Percentiles rank a stretch among this genome's conserved stretches.
phyloP scores from a whole-genome alignment of 37 sponge, comb jelly and placozoan species.

The Spongilla lacustris region DNA sequence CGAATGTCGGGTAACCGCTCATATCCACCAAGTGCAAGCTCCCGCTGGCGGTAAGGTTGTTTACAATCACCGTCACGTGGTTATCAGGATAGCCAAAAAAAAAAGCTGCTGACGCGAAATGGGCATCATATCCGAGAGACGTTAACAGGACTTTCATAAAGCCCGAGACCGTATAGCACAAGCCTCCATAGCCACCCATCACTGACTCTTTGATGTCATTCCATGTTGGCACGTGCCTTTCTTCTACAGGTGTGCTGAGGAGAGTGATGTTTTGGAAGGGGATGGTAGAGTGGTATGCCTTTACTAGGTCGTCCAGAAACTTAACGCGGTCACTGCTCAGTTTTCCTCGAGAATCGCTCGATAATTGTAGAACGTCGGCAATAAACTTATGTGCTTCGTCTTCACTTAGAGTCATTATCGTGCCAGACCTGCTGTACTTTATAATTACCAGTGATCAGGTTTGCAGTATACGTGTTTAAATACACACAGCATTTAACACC shows the following conservation, averaged over 20 bases:
- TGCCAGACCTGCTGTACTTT: too few relatives aligned
- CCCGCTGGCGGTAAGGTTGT: slow-evolving; percentile 1
- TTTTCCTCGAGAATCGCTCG: too few relatives aligned
- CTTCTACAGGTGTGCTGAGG: not conserved
- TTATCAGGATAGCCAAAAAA: not conserved
- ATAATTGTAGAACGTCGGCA: too few relatives aligned
- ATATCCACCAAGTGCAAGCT: slow-evolving; percentile 40
- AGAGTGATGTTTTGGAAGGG: slow-evolving; percentile 36
- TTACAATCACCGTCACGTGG: slow-evolving; percentile 30
- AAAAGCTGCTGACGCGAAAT: slow-evolving; percentile 2
- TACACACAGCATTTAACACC: too few relatives aligned
- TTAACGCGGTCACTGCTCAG: too few relatives aligned
- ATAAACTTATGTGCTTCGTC: too few relatives aligned
- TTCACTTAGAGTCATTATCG: too few relatives aligned
- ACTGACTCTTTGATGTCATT: slow-evolving; percentile 35
- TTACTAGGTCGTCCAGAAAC: slow-evolving; percentile 18
- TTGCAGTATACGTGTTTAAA: too few relatives aligned
- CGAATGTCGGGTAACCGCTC: slow-evolving; percentile 53
- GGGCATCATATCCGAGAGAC: slow-evolving; percentile 32
- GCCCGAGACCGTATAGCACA: slow-evolving; percentile 47
- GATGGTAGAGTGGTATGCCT: not conserved
- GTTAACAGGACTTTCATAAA: slow-evolving; percentile 55
- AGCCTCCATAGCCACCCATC: slow-evolving; percentile 42
- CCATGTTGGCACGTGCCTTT: slow-evolving; percentile 25
- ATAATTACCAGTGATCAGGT: too few relatives aligned